Conservation (phyloP, 2,113 vertebrate species). For the Cavia porcellus region DNA sequence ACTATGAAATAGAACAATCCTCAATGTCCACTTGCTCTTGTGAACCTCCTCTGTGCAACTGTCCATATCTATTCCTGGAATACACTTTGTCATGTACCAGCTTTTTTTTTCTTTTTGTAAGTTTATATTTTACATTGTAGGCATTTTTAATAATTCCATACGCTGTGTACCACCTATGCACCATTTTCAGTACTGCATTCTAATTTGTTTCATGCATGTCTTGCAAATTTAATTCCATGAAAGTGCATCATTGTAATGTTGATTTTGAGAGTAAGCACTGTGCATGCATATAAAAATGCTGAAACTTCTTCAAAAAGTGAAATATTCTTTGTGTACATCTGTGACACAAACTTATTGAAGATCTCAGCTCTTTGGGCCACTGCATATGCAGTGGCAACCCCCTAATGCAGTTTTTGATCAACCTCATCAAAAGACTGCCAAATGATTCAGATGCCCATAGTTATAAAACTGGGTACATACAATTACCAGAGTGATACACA, state of each 20-base stretch:
- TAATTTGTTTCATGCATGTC: neutral
- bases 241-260: neutral
- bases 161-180: neutral
- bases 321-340: neutral
- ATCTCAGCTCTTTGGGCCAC: neutral
- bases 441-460: neutral
- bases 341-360: neutral
- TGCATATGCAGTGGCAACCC: neutral
- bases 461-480: neutral
- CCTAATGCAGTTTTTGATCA: neutral
- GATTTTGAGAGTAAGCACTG: neutral
- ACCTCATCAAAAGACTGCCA: neutral
- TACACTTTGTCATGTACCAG: neutral
- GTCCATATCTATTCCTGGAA: neutral
- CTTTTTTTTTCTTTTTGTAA: neutral
- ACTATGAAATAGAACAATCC: neutral
- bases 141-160: neutral
- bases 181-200: neutral
- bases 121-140: neutral
- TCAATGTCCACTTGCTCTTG: neutral
- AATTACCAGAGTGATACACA: neutral
- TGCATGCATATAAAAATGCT: neutral
- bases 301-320: neutral
- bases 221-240: neutral
- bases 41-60: neutral